phyloP scores from a whole-genome alignment of 2,797 vertebrate species.

The Rallus crepitans region DNA sequence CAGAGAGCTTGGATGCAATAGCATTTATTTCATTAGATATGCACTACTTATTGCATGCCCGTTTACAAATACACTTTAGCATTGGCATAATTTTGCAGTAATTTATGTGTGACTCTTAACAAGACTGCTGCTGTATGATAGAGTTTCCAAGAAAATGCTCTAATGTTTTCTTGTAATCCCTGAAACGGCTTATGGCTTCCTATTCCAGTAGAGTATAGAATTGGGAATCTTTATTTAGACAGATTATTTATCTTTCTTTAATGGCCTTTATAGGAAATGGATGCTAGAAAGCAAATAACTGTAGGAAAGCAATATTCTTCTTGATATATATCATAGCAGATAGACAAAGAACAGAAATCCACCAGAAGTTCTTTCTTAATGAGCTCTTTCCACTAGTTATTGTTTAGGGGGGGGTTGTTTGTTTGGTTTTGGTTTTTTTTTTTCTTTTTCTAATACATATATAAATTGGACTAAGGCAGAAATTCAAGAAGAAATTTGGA shows the following conservation, averaged over 20 bases:
- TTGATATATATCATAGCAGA: neutral
- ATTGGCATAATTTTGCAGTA: constrained; percentile 55
- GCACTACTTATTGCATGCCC: constrained; percentile 51
- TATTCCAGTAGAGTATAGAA: constrained; percentile 47
- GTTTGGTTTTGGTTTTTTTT: neutral
- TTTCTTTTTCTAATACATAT: neutral
- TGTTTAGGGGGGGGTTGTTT: rapidly evolving
- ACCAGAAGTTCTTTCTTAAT: neutral
- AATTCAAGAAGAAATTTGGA: neutral
- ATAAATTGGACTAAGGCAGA: neutral
- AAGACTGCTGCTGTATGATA: constrained; percentile 21
- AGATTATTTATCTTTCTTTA: constrained; percentile 71
- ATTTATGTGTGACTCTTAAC: constrained; percentile 59
- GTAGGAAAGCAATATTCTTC: constrained; percentile 36
- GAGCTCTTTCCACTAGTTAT: neutral
- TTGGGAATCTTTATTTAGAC: constrained; percentile 50
- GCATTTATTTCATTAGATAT: constrained; percentile 69
- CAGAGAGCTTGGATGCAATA: constrained; percentile 22
- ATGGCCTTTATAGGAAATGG: constrained; percentile 61
- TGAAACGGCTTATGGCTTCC: constrained; percentile 40
- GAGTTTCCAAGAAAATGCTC: constrained; percentile 63
- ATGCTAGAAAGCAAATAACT: constrained; percentile 37
- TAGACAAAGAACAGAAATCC: constrained; percentile 12
- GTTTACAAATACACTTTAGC: constrained; percentile 52
- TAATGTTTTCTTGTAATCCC: constrained; percentile 64